A percentile compares a stretch with the other conserved stretches of the same genome.
phyloP scores from a whole-genome alignment of 2,113 vertebrate species.

The Colinus virginianus region DNA sequence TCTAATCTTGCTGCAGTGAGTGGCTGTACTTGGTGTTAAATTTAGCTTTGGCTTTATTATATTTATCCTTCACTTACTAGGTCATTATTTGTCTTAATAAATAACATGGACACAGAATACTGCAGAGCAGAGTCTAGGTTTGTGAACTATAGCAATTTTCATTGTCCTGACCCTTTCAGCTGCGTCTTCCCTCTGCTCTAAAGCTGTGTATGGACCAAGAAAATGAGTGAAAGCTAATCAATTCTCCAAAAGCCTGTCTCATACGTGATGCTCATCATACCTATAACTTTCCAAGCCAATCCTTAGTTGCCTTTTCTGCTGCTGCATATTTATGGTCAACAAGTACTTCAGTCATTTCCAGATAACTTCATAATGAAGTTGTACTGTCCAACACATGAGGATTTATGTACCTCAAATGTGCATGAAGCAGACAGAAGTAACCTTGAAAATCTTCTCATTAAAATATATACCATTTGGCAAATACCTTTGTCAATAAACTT shows the following conservation, averaged over 20 bases:
- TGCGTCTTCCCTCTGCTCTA: background rate
- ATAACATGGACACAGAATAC: background rate
- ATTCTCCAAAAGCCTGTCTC: background rate
- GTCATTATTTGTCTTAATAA: background rate
- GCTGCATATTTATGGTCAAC: background rate
- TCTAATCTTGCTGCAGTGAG: background rate
- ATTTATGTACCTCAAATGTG: background rate
- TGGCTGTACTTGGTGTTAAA: background rate
- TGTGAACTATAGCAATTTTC: accelerated
- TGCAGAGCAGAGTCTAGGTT: background rate
- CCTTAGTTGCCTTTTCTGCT: background rate
- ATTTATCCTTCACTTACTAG: background rate
- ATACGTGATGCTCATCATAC: background rate
- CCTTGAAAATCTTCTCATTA: background rate
- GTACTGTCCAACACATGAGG: background rate
- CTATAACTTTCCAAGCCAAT: background rate
- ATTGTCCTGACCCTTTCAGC: background rate
- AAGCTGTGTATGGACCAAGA: background rate
- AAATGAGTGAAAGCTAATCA: background rate
- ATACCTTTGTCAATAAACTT: background rate
- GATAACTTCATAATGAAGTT: background rate
- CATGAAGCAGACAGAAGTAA: background rate
- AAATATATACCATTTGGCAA: background rate
- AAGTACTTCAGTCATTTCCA: background rate
- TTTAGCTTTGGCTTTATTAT: background rate